These are phyloP conservation scores for Pocillopora verrucosa DNA, from an alignment of 64 coral and sea anemone genomes.

Conservation along the genomic window DNA sequence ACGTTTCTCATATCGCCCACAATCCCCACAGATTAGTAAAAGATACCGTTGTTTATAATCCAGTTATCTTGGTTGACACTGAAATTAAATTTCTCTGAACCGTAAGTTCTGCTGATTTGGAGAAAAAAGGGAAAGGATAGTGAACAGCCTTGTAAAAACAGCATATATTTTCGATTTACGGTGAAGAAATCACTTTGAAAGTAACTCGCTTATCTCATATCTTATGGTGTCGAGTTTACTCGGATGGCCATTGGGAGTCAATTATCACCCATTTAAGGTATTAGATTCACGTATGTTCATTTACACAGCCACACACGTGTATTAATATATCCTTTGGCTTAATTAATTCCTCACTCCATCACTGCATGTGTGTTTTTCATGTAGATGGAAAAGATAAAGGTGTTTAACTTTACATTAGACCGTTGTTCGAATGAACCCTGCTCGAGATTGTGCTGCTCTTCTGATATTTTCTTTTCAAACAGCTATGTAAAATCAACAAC, in stretches of 20 bases:
- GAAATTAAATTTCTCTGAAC: background rate
- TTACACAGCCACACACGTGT: conserved; percentile 49
- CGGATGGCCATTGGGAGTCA: conserved; percentile 21
- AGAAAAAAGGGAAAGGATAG: background rate
- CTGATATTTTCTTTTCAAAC: conserved; percentile 40
- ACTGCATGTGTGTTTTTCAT: conserved; percentile 40
- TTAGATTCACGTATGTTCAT: conserved; percentile 32
- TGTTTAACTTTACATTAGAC: conserved; percentile 29
- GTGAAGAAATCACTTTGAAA: background rate
- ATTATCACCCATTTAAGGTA: conserved; percentile 55
- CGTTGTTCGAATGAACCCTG: background rate
- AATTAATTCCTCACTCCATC: conserved; percentile 46
- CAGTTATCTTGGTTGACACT: background rate
- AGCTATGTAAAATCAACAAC: conserved; percentile 26
- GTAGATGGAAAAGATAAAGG: conserved; percentile 36
- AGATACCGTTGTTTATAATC: background rate
- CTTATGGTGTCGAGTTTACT: conserved; percentile 16
- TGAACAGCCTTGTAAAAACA: background rate
- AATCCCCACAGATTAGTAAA: conserved; percentile 14
- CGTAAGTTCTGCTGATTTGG: background rate
- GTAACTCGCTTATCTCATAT: background rate
- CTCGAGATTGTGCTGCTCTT: background rate
- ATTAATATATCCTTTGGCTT: conserved; percentile 34
- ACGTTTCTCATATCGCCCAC: background rate
- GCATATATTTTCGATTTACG: background rate